Conservation (phyloP, 2,888 invertebrate species). For the Drosophila antonietae region DNA sequence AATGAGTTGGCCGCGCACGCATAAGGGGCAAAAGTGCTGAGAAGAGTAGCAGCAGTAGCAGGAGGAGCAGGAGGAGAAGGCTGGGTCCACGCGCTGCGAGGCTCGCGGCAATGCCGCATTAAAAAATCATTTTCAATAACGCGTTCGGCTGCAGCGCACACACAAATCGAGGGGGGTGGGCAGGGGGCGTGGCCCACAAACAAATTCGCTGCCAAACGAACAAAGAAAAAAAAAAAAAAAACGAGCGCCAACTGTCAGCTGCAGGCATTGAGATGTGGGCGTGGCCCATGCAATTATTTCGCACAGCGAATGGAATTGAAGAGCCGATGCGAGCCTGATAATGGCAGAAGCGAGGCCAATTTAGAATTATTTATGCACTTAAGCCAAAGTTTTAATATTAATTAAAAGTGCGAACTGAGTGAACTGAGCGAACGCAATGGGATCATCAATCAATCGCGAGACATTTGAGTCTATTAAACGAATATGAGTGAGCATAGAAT, state of each 20-base stretch:
- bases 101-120: constrained; percentile 70
- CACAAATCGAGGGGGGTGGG: neutral
- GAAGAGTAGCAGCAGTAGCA: neutral
- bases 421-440: neutral
- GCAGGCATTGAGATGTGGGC: constrained; percentile 23
- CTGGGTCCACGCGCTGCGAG: constrained; percentile 3
- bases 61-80: neutral
- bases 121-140: constrained; percentile 81
- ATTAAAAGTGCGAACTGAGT: neutral
- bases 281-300: constrained; percentile 21
- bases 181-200: constrained; percentile 18
- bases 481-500: neutral
- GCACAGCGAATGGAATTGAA: neutral
- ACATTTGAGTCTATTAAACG: neutral
- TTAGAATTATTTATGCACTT: constrained; percentile 12
- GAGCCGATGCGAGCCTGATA: neutral
- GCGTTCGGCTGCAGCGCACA: constrained; percentile 50
- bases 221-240: neutral
- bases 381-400: constrained; percentile 2
- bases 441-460: constrained; percentile 4
- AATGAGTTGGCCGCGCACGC: constrained; percentile 53
- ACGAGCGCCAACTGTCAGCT: constrained; percentile 30
- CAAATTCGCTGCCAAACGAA: neutral
- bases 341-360: constrained; percentile 8
- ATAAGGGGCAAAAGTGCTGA: neutral